Percentiles rank a stretch among this genome's conserved stretches.
phyloP scores from a whole-genome alignment of 2,797 vertebrate species.

The Martes flavigula region DNA sequence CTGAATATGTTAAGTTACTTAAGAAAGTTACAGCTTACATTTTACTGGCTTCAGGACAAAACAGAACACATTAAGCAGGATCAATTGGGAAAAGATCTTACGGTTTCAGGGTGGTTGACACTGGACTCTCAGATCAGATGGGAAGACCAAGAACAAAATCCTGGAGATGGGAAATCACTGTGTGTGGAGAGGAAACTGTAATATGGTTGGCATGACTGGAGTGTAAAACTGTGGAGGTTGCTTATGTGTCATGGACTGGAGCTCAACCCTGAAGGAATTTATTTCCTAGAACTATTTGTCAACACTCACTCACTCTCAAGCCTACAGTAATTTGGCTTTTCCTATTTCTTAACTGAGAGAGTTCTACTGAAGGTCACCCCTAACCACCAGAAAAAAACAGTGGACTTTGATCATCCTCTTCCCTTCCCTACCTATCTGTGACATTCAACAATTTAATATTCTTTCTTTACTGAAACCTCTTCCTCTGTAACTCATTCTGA shows the following conservation, averaged over 20 bases:
- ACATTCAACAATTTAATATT: neutral
- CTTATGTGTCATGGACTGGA: neutral
- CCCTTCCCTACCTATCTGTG: neutral
- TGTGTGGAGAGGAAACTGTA: neutral
- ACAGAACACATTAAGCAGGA: neutral
- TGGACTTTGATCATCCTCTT: neutral
- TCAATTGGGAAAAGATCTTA: neutral
- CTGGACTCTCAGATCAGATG: neutral
- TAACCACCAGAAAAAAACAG: neutral
- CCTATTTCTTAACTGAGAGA: neutral
- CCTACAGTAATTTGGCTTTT: neutral
- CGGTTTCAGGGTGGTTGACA: neutral
- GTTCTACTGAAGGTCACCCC: neutral
- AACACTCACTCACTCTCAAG: neutral
- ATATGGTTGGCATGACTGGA: neutral
- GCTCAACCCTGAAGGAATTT: neutral
- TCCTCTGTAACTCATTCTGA: neutral
- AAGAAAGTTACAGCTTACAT: neutral
- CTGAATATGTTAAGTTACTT: neutral
- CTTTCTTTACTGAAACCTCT: neutral
- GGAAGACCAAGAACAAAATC: neutral
- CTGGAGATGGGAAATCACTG: neutral
- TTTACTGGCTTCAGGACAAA: neutral
- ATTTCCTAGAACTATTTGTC: neutral
- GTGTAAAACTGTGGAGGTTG: neutral